Base-by-base conservation (phyloP, 2,888 invertebrate genomes). In the Caenorhabditis becei region DNA sequence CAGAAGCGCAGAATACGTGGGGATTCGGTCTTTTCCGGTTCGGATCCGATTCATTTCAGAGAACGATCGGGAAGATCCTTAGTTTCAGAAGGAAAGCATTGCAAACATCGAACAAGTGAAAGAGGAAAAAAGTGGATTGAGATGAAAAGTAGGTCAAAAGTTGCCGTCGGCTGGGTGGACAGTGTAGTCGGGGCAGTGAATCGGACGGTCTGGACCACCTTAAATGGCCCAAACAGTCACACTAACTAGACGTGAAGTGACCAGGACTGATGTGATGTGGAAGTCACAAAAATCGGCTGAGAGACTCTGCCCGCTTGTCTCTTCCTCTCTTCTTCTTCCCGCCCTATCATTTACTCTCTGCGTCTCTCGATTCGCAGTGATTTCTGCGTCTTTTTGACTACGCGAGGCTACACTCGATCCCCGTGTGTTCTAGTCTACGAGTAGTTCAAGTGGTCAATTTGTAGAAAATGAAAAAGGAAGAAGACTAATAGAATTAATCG, bases 211-310 rank as follows among this genome's bases (percentile, higher is more conserved):
- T 20, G 16, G 16, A 5, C 41, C 3, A 14, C 23, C 35, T 32
- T 62, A 62, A 35, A 51, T 2, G 16, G 8, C 28, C 63, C 49
- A 5, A 37, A 32, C 32, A 69, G 58, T 58, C 69, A 69, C 66
- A 67, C 44, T 67, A 67, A 67, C 66, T 56, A 54, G 16, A 66
- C 16, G 16, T 20, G 44, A 32, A 58, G 44, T 37, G 11, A 0
- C 14, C 26, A 11, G 18, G 11, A 59, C 20, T 10, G 35, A 44
- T n/a, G 63, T 35, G 35, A 35, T 35, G 35, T 20, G 10, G 44
- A 49, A 28, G 51, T 35, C 59, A 59, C 35, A 51, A 47, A 58
- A 59, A 69, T 49, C 44, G 58, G 20, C 44, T 47, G 58, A 58
- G 47, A 23, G 49, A 14, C 24, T 23, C 3, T 11, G 16, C 20